These are phyloP conservation scores for Phaethornis superciliosus DNA, from an alignment of 2,113 vertebrate species.

Conservation along the genomic window DNA sequence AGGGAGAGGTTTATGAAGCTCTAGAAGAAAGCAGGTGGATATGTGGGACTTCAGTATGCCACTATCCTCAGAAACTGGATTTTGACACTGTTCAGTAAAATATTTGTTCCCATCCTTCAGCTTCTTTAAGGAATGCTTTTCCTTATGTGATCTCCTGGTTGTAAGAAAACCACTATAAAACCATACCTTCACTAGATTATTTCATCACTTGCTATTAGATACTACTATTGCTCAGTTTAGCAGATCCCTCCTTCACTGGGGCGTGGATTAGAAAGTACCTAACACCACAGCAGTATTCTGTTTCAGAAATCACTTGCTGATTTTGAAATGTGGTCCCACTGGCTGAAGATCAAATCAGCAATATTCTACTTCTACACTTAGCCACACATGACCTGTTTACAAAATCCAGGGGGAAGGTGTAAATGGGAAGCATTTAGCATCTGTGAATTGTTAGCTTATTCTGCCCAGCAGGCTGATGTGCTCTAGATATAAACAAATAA, in stretches of 20 bases:
- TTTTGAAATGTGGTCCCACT: background rate
- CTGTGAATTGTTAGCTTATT: background rate
- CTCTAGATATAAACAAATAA: background rate
- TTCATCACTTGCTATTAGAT: background rate
- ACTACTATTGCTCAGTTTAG: background rate
- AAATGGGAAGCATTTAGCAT: background rate
- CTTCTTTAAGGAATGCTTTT: background rate
- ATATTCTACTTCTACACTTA: background rate
- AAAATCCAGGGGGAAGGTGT: background rate
- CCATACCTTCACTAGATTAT: background rate
- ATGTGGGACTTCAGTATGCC: background rate
- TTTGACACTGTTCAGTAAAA: background rate
- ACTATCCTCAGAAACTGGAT: background rate
- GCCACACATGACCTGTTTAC: background rate
- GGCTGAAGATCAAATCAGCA: background rate
- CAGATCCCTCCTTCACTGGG: background rate
- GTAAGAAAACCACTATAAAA: background rate
- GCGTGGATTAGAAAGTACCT: background rate
- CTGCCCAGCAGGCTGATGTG: background rate
- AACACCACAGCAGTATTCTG: background rate
- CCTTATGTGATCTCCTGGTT: background rate
- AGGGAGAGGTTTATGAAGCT: background rate
- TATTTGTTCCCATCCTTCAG: background rate
- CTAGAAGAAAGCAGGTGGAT: background rate
- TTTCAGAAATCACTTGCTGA: background rate